Evolutionary conservation across 1,140 invertebrate genomes (phyloP), one percentile per base, ranked within the genome.

Genomic region (Laodelphax striatellus): DNA sequence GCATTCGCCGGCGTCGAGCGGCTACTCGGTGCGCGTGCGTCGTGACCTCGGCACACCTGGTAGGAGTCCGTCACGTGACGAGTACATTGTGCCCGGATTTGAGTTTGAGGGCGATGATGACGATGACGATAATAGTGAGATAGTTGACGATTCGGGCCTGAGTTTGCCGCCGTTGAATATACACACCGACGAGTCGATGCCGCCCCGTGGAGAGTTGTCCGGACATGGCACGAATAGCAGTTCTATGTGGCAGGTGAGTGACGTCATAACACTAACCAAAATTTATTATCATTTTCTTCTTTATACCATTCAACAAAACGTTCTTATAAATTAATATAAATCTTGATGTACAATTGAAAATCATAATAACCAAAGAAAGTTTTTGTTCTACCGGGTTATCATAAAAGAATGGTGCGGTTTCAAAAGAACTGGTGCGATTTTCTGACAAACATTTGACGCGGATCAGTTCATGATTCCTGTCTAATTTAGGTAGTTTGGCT

Each of bases 171-270:
- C 44, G 6, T 22, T 57, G 16, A 84, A 90, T 67, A 90, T 92
- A 65, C 81, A 86, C 63, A 83, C 88, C 0, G 87, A 91, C 68
- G 88, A 91, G 70, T 82, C 82, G 55, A 90, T 91, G 87, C 88
- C 88, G 34, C 82, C 88, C 0, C 79, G 85, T 63, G 88, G 87
- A 8, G 88, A 90, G 73, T 75, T 90, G 11, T 89, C 86, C 5
- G 87, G 86, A 28, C 87, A 89, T 70, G 88, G 43, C 5, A 57
- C 34, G 14, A 38, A 13, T 38, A 44, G 28, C 21, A 57, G 34
- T 10, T 50, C 46, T 50, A 22, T 55, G 10, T 55, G 53, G 31
- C 53, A 55, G 21, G 31, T 55, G 5, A 55, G 16, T 55, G 17
- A 8, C 24, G 1, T 28, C 6, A n/a, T n/a, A n/a, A n/a, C n/a